Evolutionary conservation across 2,113 vertebrate species (phyloP), one percentile per base, ranked within the genome.

Genomic region (Tringa solitaria): DNA sequence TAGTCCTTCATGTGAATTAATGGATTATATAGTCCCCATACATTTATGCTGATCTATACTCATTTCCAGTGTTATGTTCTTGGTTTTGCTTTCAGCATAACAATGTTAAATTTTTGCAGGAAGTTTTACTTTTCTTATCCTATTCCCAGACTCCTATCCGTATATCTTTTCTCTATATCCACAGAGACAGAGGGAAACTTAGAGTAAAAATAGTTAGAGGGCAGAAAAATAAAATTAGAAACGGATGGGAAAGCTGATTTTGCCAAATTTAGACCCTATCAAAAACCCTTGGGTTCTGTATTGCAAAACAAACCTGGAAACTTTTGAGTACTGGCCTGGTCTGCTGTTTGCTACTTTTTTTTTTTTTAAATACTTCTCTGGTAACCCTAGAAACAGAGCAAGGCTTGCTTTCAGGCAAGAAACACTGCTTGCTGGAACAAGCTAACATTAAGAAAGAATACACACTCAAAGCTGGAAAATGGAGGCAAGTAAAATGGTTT

Each of bases 181-280:
- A 64, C 37, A 81, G 86, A 93, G 73, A 90, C 53, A 86, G 61
- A 84, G n/a, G 19, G 28, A 82, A 91, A 86, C 70, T 73, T 83
- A 32, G 39, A 88, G 35, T 86, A 96, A 96, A 97, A 97, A 95
- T 93, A 96, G 95, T 90, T 73, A 93, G 46, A 78, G 56, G 48
- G 85, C 35, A 90, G 90, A 90, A 92, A 95, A 93, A 93, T 77
- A 84, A 91, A 79, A 19, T 63, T 86, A 90, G 83, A 65, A 79
- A 91, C 61, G 74, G 81, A 89, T 95, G 90, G 85, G 90, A 96
- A 96, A 96, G 68, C 35, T 48, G 56, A 72, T 94, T 95, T 92
- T 86, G 72, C 92, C 90, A 96, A 70, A 94, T 90, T 95, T 97
- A 93, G 76, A 84, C 24, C n/a, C 30, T 75, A 81, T 84, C 13